Conservation (phyloP, 23 tunicate species). For the Halocynthia aurantium region DNA sequence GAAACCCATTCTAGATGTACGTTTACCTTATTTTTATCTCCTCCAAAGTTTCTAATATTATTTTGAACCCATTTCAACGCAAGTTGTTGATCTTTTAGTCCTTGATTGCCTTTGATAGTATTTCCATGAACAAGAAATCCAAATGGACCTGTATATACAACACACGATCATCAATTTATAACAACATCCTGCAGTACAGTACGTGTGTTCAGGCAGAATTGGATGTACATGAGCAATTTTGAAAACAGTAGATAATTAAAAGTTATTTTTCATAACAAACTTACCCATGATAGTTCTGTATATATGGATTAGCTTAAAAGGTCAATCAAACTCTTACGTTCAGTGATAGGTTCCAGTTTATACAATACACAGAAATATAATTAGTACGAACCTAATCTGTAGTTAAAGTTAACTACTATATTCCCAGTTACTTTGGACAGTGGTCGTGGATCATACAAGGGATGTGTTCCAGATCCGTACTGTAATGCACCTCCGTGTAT, state of each 20-base stretch:
- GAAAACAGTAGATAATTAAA: no score
- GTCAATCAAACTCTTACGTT: no score
- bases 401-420: slow-evolving; percentile 74
- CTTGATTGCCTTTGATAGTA: slow-evolving; percentile 52
- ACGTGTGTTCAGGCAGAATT: no score
- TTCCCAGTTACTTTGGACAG: slow-evolving; percentile 44
- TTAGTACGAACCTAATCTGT: slow-evolving; percentile 66
- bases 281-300: no score
- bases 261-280: no score
- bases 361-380: neutral
- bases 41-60: slow-evolving; percentile 73
- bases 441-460: slow-evolving; percentile 66
- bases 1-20: no score
- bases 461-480: slow-evolving; percentile 48
- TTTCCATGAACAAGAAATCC: slow-evolving; percentile 54
- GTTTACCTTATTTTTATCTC: slow-evolving; percentile 51
- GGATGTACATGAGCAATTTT: no score
- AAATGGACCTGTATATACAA: slow-evolving; percentile 65
- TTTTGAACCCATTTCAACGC: slow-evolving; percentile 77
- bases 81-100: slow-evolving; percentile 62
- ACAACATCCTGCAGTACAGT: no score
- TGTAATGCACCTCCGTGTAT: slow-evolving; percentile 84
- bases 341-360: no score
- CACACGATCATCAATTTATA: no score
- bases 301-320: no score